These are phyloP conservation scores for Tetraodon nigroviridis DNA, from an alignment of 2,113 vertebrate species.

Conservation along the genomic window DNA sequence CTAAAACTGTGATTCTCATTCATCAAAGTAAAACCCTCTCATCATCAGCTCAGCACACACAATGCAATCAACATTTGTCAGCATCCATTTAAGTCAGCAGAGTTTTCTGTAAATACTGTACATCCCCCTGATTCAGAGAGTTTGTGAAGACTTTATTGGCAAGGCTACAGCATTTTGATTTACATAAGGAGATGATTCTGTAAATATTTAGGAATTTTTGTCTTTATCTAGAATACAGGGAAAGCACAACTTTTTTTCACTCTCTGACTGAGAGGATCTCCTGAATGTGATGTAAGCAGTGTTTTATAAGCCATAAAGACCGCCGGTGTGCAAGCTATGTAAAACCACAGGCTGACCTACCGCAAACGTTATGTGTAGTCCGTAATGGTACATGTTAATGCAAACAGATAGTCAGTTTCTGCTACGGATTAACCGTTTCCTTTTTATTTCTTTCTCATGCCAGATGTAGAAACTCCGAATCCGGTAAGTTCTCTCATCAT, in stretches of 20 bases:
- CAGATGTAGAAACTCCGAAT: conserved; percentile 65
- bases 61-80: conserved; percentile 34
- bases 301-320: conserved; percentile 34
- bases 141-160: conserved; percentile 45
- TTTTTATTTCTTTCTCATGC: conserved; percentile 37
- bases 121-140: conserved; percentile 44
- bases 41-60: conserved; percentile 22
- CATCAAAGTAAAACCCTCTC: conserved; percentile 10
- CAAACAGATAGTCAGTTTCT: conserved; percentile 37
- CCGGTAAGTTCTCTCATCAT: conserved; percentile 58
- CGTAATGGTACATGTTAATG: conserved; percentile 33
- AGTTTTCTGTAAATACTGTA: conserved; percentile 42
- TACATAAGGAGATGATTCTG: conserved; percentile 34
- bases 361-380: conserved; percentile 12
- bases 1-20: conserved; percentile 11
- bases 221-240: conserved; percentile 33
- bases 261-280: conserved; percentile 20
- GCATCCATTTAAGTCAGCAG: conserved; percentile 33
- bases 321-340: conserved; percentile 28
- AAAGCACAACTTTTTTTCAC: conserved; percentile 2
- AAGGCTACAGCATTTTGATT: conserved; percentile 35
- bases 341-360: conserved; percentile 4
- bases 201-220: conserved; percentile 67
- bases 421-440: conserved; percentile 39
- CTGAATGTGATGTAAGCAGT: conserved; percentile 24